Percentiles rank a stretch among this genome's conserved stretches.
Conservation (phyloP, 1,140 invertebrate species). For the Globodera rostochiensis region DNA sequence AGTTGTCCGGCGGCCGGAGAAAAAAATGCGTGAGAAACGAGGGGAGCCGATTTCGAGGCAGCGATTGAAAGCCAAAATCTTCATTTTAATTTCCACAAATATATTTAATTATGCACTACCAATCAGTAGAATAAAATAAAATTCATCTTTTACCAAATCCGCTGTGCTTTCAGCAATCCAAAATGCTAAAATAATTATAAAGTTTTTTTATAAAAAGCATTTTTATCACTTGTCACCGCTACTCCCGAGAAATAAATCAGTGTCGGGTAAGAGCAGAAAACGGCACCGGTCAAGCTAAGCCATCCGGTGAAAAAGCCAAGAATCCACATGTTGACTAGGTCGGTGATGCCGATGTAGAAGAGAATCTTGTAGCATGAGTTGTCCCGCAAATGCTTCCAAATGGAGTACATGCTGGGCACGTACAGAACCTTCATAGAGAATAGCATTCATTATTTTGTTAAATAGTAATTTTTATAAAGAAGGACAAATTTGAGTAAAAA, state of each 20-base stretch:
- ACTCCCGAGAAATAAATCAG: slow-evolving; percentile 21
- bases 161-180: slow-evolving; percentile 22
- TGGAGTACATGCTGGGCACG: slow-evolving; percentile 4
- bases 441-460: too few species aligned
- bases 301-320: slow-evolving; percentile 10
- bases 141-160: slow-evolving; percentile 9
- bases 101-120: too few species aligned
- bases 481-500: too few species aligned
- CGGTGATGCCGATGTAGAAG: slow-evolving; percentile 1
- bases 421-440: neutral
- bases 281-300: slow-evolving; percentile 8
- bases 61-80: slow-evolving; percentile 16
- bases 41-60: slow-evolving; percentile 6
- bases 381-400: slow-evolving; percentile 4
- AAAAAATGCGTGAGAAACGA: neutral
- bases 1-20: neutral
- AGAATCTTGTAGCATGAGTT: neutral
- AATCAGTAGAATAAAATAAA: neutral
- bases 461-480: too few species aligned
- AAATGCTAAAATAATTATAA: slow-evolving; percentile 4
- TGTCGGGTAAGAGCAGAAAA: slow-evolving; percentile 23
- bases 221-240: neutral
- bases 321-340: slow-evolving; percentile 8
- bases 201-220: neutral
- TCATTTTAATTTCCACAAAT: neutral